phyloP scores from a whole-genome alignment of 92 coral and sea anemone genomes.

The Epizoanthus scotinus region DNA sequence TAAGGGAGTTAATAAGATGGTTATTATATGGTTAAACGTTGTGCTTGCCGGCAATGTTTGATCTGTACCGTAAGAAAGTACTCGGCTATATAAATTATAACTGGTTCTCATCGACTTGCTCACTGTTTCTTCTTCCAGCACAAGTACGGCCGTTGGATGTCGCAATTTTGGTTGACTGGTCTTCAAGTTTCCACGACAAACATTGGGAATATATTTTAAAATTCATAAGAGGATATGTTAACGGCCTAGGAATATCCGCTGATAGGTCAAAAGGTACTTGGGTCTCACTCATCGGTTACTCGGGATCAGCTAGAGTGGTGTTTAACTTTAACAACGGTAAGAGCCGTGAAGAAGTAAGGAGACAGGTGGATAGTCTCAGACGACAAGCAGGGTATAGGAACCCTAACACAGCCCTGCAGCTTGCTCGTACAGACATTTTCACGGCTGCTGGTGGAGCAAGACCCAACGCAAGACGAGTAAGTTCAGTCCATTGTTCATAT shows the following conservation, averaged over 20 bases:
- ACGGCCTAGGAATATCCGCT: conserved; percentile 40
- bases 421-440: conserved; percentile 56
- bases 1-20: too few relatives aligned
- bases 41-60: too few relatives aligned
- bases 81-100: too few relatives aligned
- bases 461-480: conserved; percentile 62
- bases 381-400: conserved; percentile 70
- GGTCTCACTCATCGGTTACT: conserved; percentile 70
- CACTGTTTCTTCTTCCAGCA: conserved; percentile 22
- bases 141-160: conserved; percentile 68
- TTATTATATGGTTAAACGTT: too few relatives aligned
- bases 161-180: conserved; percentile 75
- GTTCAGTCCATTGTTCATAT: conserved; percentile 4
- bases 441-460: conserved; percentile 72
- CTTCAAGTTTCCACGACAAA: conserved; percentile 59
- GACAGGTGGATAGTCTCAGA: conserved; percentile 51
- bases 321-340: conserved; percentile 60
- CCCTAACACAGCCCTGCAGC: conserved; percentile 61
- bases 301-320: conserved; percentile 59
- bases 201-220: conserved; percentile 64
- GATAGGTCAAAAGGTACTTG: conserved; percentile 61
- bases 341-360: conserved; percentile 43
- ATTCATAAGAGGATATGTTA: conserved; percentile 60
- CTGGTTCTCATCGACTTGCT: not conserved
- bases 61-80: too few relatives aligned